Base-by-base conservation (phyloP, 2,888 invertebrate species). In the Cinara cedri region DNA sequence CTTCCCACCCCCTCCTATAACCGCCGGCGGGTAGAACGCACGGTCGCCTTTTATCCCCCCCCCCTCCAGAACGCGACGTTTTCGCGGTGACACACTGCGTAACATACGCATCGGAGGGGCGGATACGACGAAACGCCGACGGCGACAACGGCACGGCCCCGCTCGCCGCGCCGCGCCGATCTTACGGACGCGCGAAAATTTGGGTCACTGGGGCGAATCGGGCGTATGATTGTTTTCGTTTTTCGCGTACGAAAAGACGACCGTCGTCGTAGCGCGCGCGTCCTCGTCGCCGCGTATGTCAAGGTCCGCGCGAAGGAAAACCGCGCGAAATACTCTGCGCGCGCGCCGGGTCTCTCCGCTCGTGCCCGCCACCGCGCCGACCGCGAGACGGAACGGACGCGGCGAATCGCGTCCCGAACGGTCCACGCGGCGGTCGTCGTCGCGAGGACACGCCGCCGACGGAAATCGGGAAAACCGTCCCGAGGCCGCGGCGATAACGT, bases 181-280 rank as follows among this genome's bases (percentile, higher is more conserved):
- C n/a, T n/a, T 62, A 34, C 3, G 34, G 34, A 62, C 16, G n/a
- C n/a, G 8, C 42, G 13, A 65, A 3, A 34, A 76, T 34, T n/a
- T 46, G 42, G 78, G 78, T 78, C 60, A 78, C 51, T 78, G 49
- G 68, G 78, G 70, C 51, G 68, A 13, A 4, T 42, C 21, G 74
- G 63, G 63, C 42, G 63, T 54, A 74, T n/a, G n/a, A n/a, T n/a
- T n/a, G n/a, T n/a, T n/a, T n/a, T n/a, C n/a, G n/a, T 74, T 75
- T 75, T 19, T 42, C 42, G 42, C 42, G 54, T 54, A 24, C 24
- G 6, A 24, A 54, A 42, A 34, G 34, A 42, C 1, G 42, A 21
- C n/a, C 34, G 42, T 34, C 19, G 21, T 6, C n/a, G n/a, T n/a
- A n/a, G n/a, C n/a, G n/a, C n/a, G n/a, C n/a, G 19, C 19, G 42